Percentiles rank a stretch among this genome's conserved stretches.
These are phyloP conservation scores for Drosophila lacicola DNA, from an alignment of 2,888 invertebrate species.

Conservation along the genomic window DNA sequence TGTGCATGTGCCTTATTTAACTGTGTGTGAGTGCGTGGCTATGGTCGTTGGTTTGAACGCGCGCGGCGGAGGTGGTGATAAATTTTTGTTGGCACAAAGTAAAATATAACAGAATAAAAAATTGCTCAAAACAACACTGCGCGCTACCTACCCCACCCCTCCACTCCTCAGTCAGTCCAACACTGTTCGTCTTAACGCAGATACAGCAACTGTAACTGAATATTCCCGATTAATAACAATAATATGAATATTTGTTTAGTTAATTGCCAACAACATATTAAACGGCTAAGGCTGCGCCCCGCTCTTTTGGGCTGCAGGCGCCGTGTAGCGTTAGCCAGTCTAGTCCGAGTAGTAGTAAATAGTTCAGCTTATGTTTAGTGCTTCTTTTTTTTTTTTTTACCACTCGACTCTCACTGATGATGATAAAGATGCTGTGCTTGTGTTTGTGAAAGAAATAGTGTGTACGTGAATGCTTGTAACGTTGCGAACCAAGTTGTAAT, in stretches of 20 bases:
- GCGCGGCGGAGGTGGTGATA: slow-evolving; percentile 62
- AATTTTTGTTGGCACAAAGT: slow-evolving; percentile 78
- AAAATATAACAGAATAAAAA: slow-evolving; percentile 71
- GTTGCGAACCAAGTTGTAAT: slow-evolving; percentile 20
- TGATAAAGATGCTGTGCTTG: slow-evolving; percentile 37
- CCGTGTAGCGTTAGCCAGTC: background rate
- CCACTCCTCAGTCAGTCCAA: background rate
- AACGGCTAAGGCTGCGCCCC: slow-evolving; percentile 16
- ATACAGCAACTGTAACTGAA: slow-evolving; percentile 25
- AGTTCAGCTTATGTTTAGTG: slow-evolving; percentile 28
- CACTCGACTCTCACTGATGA: slow-evolving; percentile 32
- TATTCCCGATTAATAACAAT: slow-evolving; percentile 26
- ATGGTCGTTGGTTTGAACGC: slow-evolving; percentile 31
- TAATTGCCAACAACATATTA: slow-evolving; percentile 41
- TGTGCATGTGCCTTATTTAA: slow-evolving; percentile 22
- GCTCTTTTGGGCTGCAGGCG: background rate
- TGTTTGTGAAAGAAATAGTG: slow-evolving; percentile 3
- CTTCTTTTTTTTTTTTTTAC: slow-evolving; percentile 20
- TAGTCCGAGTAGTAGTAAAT: slow-evolving; percentile 25
- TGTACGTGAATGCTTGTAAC: slow-evolving; percentile 8
- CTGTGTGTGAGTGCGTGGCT: slow-evolving; percentile 50
- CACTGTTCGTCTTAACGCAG: slow-evolving; percentile 17
- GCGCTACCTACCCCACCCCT: slow-evolving; percentile 28
- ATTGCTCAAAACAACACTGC: slow-evolving; percentile 46
- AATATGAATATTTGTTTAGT: slow-evolving; percentile 28